These are phyloP conservation scores for Metellina segmentata DNA, from an alignment of 2,888 invertebrate genomes.

Conservation along the genomic window DNA sequence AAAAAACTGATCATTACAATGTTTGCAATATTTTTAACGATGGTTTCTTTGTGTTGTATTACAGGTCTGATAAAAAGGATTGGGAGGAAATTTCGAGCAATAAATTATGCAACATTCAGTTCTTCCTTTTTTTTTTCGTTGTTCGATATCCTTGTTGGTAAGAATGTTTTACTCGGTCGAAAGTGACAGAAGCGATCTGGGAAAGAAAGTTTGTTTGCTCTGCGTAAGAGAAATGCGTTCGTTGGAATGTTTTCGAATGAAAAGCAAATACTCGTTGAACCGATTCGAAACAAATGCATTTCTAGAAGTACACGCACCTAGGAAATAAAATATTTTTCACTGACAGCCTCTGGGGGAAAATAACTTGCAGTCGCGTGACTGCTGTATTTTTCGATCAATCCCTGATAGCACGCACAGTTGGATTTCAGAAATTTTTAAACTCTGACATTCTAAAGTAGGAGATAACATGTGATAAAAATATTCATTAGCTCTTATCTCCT, in stretches of 20 bases:
- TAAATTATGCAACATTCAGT: slow-evolving; percentile 20
- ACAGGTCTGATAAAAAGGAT: not conserved
- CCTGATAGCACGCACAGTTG: not conserved
- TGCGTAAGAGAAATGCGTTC: slow-evolving; percentile 1
- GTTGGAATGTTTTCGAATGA: slow-evolving; percentile 15
- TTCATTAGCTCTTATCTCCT: not conserved
- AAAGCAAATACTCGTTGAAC: slow-evolving; percentile 31
- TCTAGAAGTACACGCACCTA: slow-evolving; percentile 7
- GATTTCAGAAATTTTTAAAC: not conserved
- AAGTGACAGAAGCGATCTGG: not conserved
- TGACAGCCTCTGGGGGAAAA: slow-evolving; percentile 15
- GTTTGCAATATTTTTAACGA: not conserved
- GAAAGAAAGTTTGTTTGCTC: slow-evolving; percentile 20
- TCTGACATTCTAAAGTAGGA: not conserved
- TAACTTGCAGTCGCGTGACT: slow-evolving; percentile 26
- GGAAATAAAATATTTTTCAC: slow-evolving; percentile 14
- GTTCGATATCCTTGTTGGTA: not conserved
- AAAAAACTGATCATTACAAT: slow-evolving; percentile 1
- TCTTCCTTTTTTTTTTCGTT: not conserved
- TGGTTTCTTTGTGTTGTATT: not conserved
- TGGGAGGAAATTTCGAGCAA: not conserved
- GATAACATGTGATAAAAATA: not conserved
- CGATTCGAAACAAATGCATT: slow-evolving; percentile 34
- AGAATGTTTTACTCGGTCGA: not conserved
- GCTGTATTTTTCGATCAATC: slow-evolving; percentile 28